Percentiles rank a stretch among this genome's conserved stretches.
These are phyloP conservation scores for Ictalurus furcatus DNA, from an alignment of 2,113 vertebrate genomes.

Conservation along the genomic window DNA sequence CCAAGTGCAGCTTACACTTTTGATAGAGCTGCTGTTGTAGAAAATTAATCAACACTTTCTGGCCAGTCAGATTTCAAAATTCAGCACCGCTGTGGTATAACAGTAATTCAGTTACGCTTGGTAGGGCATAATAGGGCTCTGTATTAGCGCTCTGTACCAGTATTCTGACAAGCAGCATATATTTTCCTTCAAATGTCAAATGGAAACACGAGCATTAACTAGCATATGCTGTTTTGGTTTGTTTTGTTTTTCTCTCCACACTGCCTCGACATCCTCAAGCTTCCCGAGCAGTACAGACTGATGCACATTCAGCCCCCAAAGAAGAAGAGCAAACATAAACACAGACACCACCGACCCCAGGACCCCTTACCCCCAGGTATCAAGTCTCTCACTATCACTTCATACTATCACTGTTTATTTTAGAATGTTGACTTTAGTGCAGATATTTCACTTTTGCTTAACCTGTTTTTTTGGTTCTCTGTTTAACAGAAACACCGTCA, in stretches of 20 bases:
- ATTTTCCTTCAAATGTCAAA: background rate
- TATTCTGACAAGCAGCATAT: background rate
- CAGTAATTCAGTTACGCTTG: background rate
- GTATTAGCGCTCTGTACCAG: background rate
- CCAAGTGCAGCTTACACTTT: no score
- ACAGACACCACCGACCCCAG: conserved; percentile 91
- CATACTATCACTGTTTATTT: background rate
- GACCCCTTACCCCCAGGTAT: conserved; percentile 92
- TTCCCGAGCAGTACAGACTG: conserved; percentile 93
- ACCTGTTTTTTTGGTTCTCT: background rate
- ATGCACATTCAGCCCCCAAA: conserved; percentile 98
- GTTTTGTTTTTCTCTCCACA: background rate
- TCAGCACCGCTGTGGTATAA: background rate
- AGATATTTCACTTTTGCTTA: background rate
- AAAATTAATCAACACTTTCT: background rate
- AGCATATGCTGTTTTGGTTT: background rate
- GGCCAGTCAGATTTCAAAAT: background rate
- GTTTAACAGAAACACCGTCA: conserved; percentile 86
- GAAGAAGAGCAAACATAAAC: conserved; percentile 97
- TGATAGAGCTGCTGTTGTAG: background rate
- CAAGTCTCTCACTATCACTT: background rate
- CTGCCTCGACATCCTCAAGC: conserved; percentile 64
- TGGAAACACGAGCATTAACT: background rate
- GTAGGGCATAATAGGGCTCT: background rate
- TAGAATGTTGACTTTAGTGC: background rate